Evolutionary conservation across 2,113 vertebrate genomes (phyloP).

Genomic region (Lathamus discolor): DNA sequence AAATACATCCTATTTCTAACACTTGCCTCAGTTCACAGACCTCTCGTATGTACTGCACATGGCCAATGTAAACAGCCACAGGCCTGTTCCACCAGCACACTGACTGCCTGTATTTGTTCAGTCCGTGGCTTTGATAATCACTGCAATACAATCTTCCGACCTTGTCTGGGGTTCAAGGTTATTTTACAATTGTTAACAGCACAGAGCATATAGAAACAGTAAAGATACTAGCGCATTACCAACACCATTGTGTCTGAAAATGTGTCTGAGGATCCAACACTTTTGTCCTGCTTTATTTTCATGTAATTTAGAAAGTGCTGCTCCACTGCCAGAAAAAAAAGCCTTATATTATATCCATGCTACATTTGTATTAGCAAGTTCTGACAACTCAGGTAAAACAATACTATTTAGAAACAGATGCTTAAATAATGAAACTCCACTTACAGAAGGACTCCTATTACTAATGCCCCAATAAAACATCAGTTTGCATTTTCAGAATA

Average conservation of each 20-base stretch:
- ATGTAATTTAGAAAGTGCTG: not conserved
- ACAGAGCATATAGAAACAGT: not conserved
- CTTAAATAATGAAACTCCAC: not conserved
- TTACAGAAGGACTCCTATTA: not conserved
- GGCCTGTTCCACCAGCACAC: not conserved
- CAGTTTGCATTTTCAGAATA: not conserved
- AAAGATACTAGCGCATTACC: not conserved
- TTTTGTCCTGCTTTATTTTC: not conserved
- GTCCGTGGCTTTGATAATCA: not conserved
- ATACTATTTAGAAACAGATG: not conserved
- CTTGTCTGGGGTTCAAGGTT: not conserved
- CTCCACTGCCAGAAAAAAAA: not conserved
- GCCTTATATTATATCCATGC: not conserved
- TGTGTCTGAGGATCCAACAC: not conserved
- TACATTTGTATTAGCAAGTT: not conserved
- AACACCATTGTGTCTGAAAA: not conserved
- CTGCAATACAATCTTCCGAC: not conserved
- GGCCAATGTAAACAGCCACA: not conserved
- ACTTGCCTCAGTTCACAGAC: not conserved
- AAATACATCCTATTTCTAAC: not conserved
- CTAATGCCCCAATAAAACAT: not conserved
- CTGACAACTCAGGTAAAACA: not conserved
- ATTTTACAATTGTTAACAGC: not conserved
- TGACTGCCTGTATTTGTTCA: not conserved
- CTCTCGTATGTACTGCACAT: not conserved